phyloP scores from a whole-genome alignment of 2,797 vertebrate genomes.

The Delichon dasypus region DNA sequence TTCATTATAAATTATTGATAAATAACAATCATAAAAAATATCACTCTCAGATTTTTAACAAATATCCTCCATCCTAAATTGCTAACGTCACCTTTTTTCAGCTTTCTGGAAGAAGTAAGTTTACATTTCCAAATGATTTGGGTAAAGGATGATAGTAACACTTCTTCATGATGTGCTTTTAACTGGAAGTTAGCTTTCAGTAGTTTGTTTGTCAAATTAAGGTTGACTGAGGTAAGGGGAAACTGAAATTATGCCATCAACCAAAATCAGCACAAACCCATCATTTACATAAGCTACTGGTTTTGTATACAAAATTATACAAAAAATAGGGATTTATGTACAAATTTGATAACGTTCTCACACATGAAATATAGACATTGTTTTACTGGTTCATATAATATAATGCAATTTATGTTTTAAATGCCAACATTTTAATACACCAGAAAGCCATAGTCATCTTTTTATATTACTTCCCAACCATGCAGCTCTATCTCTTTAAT shows the following conservation, averaged over 20 bases:
- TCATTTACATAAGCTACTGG: fast-evolving
- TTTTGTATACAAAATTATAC: neutral
- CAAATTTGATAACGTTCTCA: neutral
- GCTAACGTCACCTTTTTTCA: neutral
- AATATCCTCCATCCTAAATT: neutral
- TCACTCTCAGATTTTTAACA: neutral
- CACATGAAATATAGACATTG: neutral
- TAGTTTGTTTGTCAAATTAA: neutral
- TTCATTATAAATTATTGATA: neutral
- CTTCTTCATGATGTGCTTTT: neutral
- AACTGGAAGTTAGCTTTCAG: neutral
- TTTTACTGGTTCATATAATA: neutral
- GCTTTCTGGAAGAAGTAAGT: neutral
- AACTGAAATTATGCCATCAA: neutral
- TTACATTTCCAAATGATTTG: fast-evolving
- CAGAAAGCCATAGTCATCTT: neutral
- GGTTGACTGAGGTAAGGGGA: neutral
- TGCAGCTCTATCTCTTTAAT: neutral
- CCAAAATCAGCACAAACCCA: neutral
- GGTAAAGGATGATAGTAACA: neutral
- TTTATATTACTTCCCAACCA: neutral
- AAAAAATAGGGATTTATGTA: neutral
- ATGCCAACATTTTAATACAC: neutral
- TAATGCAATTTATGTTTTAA: neutral
- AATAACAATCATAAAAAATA: neutral